Conservation (phyloP, 2,797 vertebrate genomes). For the Simalia tracyae region DNA sequence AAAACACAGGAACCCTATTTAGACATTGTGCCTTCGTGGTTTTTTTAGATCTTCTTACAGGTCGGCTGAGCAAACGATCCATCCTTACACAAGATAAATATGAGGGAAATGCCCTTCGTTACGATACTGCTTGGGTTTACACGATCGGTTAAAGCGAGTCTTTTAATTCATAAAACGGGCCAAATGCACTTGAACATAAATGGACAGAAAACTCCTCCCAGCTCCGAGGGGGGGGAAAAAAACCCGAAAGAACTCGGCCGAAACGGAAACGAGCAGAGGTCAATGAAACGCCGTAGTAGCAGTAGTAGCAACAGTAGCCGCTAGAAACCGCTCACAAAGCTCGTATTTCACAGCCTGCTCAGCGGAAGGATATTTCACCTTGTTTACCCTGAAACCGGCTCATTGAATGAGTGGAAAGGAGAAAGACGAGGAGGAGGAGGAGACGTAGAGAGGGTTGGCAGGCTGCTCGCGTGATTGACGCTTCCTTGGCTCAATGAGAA, state of each 20-base stretch:
- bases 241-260: background rate
- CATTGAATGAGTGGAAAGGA: constrained; percentile 22
- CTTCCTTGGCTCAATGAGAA: constrained; percentile 71
- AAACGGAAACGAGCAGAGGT: background rate
- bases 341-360: constrained; percentile 7
- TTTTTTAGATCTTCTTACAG: background rate
- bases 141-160: too few species aligned
- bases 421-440: background rate
- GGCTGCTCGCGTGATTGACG: constrained; percentile 47
- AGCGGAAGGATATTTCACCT: constrained; percentile 52
- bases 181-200: background rate
- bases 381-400: constrained; percentile 38
- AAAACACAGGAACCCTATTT: background rate
- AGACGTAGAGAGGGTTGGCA: constrained; percentile 9
- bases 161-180: background rate
- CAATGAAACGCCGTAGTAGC: background rate
- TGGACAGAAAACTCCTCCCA: background rate
- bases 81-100: background rate
- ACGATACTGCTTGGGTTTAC: background rate
- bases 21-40: background rate
- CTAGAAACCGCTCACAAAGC: background rate
- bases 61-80: background rate
- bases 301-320: background rate
- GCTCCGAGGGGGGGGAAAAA: background rate
- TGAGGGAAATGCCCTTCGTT: background rate